Evolutionary conservation across 2,797 vertebrate genomes (phyloP).

Genomic region (Euphonia xanthogaster): DNA sequence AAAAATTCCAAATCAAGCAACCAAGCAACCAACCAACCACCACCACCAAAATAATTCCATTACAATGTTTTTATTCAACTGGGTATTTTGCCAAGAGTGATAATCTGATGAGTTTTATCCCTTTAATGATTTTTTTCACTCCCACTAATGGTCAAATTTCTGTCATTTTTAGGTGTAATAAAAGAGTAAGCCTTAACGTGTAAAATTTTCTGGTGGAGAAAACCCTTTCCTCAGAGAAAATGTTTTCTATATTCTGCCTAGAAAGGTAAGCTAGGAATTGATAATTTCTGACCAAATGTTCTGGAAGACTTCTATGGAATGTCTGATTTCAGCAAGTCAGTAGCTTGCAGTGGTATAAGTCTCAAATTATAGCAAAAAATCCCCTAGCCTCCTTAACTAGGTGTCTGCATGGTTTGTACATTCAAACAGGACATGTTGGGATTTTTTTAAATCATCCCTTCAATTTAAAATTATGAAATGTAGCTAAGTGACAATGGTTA

Average conservation of each 20-base stretch:
- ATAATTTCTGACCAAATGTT: neutral
- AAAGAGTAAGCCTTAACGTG: accelerated
- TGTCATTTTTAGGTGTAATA: neutral
- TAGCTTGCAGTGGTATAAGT: neutral
- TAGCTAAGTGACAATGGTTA: neutral
- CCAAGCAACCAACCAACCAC: neutral
- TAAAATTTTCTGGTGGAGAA: neutral
- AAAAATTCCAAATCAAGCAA: neutral
- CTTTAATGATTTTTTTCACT: neutral
- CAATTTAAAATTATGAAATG: neutral
- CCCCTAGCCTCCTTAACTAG: neutral
- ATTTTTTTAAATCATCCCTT: neutral
- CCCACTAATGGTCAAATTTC: neutral
- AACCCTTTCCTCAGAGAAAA: neutral
- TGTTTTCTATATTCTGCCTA: neutral
- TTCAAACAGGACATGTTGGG: neutral
- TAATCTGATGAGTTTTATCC: accelerated
- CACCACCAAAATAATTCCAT: neutral
- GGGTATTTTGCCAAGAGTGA: neutral
- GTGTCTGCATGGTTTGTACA: neutral
- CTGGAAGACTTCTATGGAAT: neutral
- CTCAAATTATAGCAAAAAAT: neutral
- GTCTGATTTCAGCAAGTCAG: neutral
- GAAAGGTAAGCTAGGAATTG: neutral
- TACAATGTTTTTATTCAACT: neutral